These are phyloP conservation scores for Trissoscelio sp. DNA, from an alignment of 2,888 invertebrate species.

Conservation along the genomic window DNA sequence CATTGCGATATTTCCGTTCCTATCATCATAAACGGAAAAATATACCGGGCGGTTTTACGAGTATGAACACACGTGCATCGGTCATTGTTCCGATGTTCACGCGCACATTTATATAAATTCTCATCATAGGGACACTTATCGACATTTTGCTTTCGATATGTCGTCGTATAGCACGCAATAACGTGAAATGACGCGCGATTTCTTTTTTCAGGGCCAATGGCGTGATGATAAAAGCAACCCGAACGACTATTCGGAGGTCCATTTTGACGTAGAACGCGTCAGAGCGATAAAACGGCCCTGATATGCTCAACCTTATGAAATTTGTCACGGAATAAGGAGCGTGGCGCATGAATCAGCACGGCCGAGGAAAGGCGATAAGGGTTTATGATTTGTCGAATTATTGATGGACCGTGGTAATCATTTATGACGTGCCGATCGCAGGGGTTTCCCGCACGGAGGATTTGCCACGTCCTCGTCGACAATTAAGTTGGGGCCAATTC, in stretches of 20 bases:
- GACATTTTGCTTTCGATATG: slow-evolving; percentile 12
- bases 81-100: slow-evolving; percentile 45
- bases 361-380: slow-evolving; percentile 25
- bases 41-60: neutral
- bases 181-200: slow-evolving; percentile 20
- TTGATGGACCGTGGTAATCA: slow-evolving; percentile 34
- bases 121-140: slow-evolving; percentile 21
- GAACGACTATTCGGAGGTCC: neutral
- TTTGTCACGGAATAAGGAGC: slow-evolving; percentile 34
- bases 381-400: slow-evolving; percentile 40
- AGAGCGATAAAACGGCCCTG: slow-evolving; percentile 26
- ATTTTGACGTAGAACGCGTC: neutral
- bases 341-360: slow-evolving; percentile 15
- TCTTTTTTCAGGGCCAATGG: slow-evolving; percentile 36
- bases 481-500: slow-evolving; percentile 16
- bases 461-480: slow-evolving; percentile 10
- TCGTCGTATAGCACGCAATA: slow-evolving; percentile 11
- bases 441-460: neutral
- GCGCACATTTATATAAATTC: slow-evolving; percentile 32
- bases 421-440: slow-evolving; percentile 18
- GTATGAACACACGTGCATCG: neutral
- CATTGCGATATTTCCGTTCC: neutral
- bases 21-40: neutral
- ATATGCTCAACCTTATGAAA: slow-evolving; percentile 20
- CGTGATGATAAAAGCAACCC: slow-evolving; percentile 1